Conservation (phyloP, 2,113 vertebrate species). For the Nerophis ophidion region DNA sequence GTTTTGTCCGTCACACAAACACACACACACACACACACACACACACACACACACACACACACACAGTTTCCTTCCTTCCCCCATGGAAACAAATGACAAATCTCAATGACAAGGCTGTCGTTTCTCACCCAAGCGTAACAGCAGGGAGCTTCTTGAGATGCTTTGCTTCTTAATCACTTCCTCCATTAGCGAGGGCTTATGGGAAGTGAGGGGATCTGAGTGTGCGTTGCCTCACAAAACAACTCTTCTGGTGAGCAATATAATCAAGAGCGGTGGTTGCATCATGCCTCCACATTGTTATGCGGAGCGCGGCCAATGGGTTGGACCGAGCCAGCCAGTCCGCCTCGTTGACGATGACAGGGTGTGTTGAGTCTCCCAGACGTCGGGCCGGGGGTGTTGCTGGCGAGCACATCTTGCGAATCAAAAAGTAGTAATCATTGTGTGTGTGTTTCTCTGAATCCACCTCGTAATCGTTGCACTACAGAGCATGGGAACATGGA, state of each 20-base stretch:
- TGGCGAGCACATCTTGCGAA: constrained; percentile 41
- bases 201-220: constrained; percentile 52
- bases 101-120: constrained; percentile 53
- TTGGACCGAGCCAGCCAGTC: constrained; percentile 36
- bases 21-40: constrained; percentile 37
- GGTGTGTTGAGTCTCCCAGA: constrained; percentile 60
- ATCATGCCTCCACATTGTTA: constrained; percentile 53
- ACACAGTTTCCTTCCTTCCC: constrained; percentile 21
- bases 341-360: constrained; percentile 50
- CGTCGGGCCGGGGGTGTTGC: constrained; percentile 45
- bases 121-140: constrained; percentile 50
- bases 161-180: constrained; percentile 66
- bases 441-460: constrained; percentile 9
- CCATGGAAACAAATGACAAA: constrained; percentile 58
- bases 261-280: constrained; percentile 55
- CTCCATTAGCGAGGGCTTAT: constrained; percentile 51
- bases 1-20: constrained; percentile 46
- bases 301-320: constrained; percentile 43
- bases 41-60: too few relatives aligned
- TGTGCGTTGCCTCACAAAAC: constrained; percentile 25
- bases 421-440: constrained; percentile 42
- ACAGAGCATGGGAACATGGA: constrained; percentile 13
- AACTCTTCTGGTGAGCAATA: constrained; percentile 16
- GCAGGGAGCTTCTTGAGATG: constrained; percentile 40
- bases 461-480: neutral